These are phyloP conservation scores for Dorcus parallelipipedus DNA, from an alignment of 2,888 invertebrate species.

Conservation along the genomic window DNA sequence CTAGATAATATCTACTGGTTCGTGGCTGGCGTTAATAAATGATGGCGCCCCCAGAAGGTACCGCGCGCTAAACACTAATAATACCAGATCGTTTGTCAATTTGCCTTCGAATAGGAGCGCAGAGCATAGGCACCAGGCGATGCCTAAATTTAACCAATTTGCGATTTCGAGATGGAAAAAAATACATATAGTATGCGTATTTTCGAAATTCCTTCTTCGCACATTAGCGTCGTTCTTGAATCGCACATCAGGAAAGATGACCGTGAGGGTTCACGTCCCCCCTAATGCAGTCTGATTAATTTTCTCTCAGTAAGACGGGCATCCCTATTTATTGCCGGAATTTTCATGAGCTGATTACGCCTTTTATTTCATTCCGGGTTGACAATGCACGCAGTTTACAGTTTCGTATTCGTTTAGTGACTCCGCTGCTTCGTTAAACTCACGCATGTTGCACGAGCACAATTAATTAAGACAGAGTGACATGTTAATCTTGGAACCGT, in stretches of 20 bases:
- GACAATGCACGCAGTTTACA: not conserved
- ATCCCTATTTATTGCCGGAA: constrained; percentile 10
- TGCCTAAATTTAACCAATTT: not conserved
- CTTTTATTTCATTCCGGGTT: not conserved
- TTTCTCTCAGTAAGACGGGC: constrained; percentile 15
- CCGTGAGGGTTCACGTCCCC: constrained; percentile 39
- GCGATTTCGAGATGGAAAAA: not conserved
- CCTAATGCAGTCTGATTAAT: constrained; percentile 36
- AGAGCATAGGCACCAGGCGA: no score
- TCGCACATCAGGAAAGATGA: constrained; percentile 16
- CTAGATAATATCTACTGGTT: constrained; percentile 20
- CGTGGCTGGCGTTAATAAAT: constrained; percentile 18
- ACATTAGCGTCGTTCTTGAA: constrained; percentile 2
- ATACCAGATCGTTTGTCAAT: not conserved
- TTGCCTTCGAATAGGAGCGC: not conserved
- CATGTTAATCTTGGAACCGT: no score
- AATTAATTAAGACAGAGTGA: no score
- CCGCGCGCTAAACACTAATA: not conserved
- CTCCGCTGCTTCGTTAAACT: no score
- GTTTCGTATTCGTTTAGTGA: no score
- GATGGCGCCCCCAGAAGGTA: constrained; percentile 5
- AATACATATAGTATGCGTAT: not conserved
- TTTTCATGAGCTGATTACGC: constrained; percentile 6
- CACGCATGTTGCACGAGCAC: no score
- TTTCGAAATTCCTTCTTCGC: not conserved